These are phyloP conservation scores for Myanophis thanlyinensis DNA, from an alignment of 2,113 vertebrate species.

Conservation along the genomic window DNA sequence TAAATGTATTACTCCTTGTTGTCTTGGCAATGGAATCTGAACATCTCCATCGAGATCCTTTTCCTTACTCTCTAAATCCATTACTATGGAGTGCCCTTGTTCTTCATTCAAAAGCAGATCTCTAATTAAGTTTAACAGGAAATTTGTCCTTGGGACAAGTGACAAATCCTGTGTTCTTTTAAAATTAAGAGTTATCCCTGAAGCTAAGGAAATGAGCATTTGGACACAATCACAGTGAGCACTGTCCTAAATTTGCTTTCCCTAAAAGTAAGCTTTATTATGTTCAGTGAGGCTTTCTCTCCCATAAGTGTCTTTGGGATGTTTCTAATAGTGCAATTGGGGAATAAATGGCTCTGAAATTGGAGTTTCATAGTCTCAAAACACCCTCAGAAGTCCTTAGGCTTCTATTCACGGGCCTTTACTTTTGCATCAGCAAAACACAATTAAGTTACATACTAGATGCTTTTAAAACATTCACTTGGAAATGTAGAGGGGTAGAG, in stretches of 20 bases:
- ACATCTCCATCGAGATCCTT: not conserved
- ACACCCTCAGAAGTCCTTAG: not conserved
- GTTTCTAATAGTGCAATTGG: not conserved
- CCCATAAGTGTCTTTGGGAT: not conserved
- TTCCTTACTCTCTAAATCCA: not conserved
- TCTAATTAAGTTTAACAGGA: rapidly evolving
- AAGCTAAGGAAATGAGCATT: rapidly evolving
- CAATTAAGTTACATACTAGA: not conserved
- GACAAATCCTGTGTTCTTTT: not conserved
- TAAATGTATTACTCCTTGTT: not conserved
- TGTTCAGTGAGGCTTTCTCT: not conserved
- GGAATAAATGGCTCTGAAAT: not conserved
- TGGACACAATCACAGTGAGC: rapidly evolving
- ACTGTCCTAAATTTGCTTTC: rapidly evolving
- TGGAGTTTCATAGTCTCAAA: not conserved
- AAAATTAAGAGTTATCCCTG: rapidly evolving
- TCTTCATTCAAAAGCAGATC: not conserved
- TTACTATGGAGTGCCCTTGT: not conserved
- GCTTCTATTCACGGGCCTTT: not conserved
- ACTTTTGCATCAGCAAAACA: not conserved
- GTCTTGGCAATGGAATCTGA: not conserved
- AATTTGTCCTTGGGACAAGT: not conserved
- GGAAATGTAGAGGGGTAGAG: not conserved
- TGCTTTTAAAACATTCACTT: not conserved
- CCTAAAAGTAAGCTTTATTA: not conserved